A percentile compares a stretch with the other conserved stretches of the same genome.
phyloP scores from a whole-genome alignment of 2,888 invertebrate species.

The Hyalella azteca region DNA sequence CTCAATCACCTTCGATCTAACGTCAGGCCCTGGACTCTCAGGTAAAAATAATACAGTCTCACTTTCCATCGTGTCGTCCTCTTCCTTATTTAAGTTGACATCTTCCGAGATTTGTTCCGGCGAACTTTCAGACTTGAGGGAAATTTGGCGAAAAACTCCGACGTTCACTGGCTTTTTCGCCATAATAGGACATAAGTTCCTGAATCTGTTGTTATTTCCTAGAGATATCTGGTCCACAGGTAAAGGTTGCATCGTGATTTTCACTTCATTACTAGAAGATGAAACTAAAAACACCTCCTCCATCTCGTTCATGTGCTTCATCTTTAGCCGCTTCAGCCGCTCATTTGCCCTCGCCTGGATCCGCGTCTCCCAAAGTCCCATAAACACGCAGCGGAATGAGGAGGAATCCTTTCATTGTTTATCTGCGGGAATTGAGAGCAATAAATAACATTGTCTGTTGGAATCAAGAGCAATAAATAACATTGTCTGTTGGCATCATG shows the following conservation, averaged over 20 bases:
- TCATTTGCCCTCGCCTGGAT: neutral
- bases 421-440: neutral
- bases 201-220: neutral
- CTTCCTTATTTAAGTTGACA: too few species aligned
- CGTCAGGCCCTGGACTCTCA: too few species aligned
- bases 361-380: conserved; percentile 17
- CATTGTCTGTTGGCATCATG: too few species aligned
- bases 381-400: conserved; percentile 21
- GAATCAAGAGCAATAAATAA: too few species aligned
- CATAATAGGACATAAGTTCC: neutral
- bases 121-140: too few species aligned
- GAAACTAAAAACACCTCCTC: neutral
- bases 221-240: neutral
- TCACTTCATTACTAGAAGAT: neutral
- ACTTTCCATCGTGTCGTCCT: too few species aligned
- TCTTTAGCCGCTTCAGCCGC: neutral
- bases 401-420: conserved; percentile 27
- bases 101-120: too few species aligned
- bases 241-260: neutral
- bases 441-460: too few species aligned
- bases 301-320: neutral
- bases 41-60: too few species aligned
- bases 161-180: neutral
- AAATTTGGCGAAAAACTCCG: neutral
- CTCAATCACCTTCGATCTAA: too few species aligned